Percentiles rank a stretch among this genome's conserved stretches.
Evolutionary conservation across 1,140 invertebrate genomes (phyloP).

Genomic region (fruit fly (Drosophila melanogaster)): DNA sequence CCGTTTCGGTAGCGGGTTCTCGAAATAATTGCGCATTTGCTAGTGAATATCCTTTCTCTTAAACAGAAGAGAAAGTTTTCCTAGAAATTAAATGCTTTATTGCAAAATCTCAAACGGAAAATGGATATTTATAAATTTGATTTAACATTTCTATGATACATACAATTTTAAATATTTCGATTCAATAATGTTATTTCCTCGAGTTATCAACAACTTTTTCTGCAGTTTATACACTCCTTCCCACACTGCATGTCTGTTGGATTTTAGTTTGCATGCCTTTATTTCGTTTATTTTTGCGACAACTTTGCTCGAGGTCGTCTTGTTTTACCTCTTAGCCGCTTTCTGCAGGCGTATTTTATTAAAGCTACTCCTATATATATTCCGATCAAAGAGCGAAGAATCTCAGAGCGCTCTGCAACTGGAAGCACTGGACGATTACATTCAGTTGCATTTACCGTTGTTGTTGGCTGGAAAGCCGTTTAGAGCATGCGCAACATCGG

Average conservation of each 20-base stretch:
- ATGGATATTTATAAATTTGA: background rate
- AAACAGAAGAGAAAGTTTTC: background rate
- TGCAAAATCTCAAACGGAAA: background rate
- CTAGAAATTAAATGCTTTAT: background rate
- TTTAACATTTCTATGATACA: too few species aligned
- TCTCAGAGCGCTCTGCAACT: slow-evolving; percentile 13
- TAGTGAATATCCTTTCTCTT: background rate
- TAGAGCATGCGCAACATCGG: slow-evolving; percentile 20
- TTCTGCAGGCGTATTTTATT: slow-evolving; percentile 46
- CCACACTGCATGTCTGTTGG: slow-evolving; percentile 8
- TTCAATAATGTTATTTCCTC: too few species aligned
- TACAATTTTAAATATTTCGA: too few species aligned
- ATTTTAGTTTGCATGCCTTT: slow-evolving; percentile 27
- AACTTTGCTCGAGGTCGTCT: slow-evolving; percentile 81
- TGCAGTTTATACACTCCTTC: slow-evolving; percentile 9
- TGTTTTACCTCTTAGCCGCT: slow-evolving; percentile 61
- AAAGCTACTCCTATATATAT: slow-evolving; percentile 45
- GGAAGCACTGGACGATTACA: slow-evolving; percentile 14
- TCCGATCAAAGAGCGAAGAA: slow-evolving; percentile 49
- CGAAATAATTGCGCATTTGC: slow-evolving; percentile 1
- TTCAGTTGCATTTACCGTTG: slow-evolving; percentile 2
- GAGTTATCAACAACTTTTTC: background rate
- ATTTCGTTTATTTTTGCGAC: slow-evolving; percentile 63
- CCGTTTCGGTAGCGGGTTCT: slow-evolving; percentile 29
- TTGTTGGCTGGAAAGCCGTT: slow-evolving; percentile 7